These are phyloP conservation scores for Lutjanus campechanus DNA, from an alignment of 2,797 vertebrate genomes.

Conservation along the genomic window DNA sequence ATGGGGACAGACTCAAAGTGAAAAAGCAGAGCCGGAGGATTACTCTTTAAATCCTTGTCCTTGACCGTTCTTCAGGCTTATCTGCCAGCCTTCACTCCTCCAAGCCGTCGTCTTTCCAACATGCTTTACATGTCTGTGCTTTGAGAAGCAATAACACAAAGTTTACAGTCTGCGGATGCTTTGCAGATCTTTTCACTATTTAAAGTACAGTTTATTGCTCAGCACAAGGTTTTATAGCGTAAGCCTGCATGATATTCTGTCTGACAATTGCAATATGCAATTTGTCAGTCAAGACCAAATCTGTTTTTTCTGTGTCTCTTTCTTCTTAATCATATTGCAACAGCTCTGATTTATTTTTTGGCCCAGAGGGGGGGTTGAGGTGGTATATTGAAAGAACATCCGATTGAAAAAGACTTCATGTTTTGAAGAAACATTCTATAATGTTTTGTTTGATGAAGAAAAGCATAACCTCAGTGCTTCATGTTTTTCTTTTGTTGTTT, in stretches of 20 bases:
- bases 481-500: background rate
- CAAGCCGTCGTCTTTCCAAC: slow-evolving; percentile 6
- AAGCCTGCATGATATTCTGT: background rate
- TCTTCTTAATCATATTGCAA: too few relatives aligned
- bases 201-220: slow-evolving; percentile 6
- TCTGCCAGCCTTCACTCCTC: slow-evolving; percentile 37
- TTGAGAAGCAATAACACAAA: slow-evolving; percentile 9
- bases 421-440: background rate
- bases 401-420: background rate
- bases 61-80: slow-evolving; percentile 49
- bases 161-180: slow-evolving; percentile 8
- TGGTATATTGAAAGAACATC: background rate
- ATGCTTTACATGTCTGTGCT: background rate
- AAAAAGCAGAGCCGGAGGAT: slow-evolving; percentile 27
- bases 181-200: background rate
- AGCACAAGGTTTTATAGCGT: background rate
- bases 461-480: background rate
- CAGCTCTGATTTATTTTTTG: too few relatives aligned
- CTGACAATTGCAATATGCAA: background rate
- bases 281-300: background rate
- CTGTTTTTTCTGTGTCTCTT: too few relatives aligned
- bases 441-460: background rate
- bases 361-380: too few relatives aligned
- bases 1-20: slow-evolving; percentile 29
- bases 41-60: slow-evolving; percentile 55